A percentile compares a stretch with the other conserved stretches of the same genome.
Conservation (phyloP, 2,113 vertebrate species). For the Burhinus bistriatus region DNA sequence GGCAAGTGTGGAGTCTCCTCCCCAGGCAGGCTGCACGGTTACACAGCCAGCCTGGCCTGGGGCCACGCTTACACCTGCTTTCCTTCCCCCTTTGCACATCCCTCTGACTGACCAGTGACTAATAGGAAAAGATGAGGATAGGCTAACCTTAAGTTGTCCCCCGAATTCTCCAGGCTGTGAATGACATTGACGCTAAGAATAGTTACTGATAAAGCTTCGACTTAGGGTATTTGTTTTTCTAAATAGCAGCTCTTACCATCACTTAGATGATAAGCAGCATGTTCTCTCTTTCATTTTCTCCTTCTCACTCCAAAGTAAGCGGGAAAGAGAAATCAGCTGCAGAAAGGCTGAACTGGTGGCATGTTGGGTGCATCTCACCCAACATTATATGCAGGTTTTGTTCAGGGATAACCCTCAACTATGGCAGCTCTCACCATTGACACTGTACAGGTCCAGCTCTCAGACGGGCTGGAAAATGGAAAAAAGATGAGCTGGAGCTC, state of each 20-base stretch:
- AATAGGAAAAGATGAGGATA: background rate
- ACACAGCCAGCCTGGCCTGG: background rate
- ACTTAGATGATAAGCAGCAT: background rate
- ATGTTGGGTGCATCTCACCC: background rate
- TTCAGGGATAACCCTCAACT: background rate
- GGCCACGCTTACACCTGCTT: background rate
- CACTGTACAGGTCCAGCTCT: background rate
- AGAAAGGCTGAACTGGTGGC: background rate
- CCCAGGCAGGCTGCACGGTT: accelerated
- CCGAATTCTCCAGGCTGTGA: background rate
- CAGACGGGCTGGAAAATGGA: background rate
- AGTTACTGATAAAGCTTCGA: background rate
- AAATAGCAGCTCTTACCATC: background rate
- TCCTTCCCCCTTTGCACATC: background rate
- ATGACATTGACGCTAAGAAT: background rate
- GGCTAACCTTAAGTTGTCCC: background rate
- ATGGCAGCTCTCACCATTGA: background rate
- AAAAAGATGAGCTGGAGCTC: background rate
- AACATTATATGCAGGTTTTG: background rate
- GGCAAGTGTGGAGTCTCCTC: background rate
- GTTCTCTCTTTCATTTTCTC: background rate
- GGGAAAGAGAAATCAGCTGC: background rate
- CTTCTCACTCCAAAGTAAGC: background rate
- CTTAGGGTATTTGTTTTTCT: background rate
- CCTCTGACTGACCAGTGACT: background rate